Evolutionary conservation across 2,113 vertebrate genomes (phyloP).

Genomic region (Danionella cerebrum): DNA sequence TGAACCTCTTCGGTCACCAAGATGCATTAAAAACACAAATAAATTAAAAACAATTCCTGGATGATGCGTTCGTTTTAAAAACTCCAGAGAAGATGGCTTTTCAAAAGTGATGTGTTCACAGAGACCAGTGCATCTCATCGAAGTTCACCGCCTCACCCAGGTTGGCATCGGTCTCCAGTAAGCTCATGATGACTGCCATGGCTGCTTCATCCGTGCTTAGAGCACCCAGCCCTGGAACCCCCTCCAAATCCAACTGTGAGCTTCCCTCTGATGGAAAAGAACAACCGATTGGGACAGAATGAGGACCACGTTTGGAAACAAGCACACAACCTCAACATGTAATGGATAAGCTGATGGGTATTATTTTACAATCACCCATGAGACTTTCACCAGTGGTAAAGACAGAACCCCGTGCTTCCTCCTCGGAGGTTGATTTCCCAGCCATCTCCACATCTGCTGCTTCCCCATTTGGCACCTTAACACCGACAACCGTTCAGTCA

Average conservation of each 20-base stretch:
- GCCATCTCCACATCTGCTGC: conserved; percentile 60
- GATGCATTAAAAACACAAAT: conserved; percentile 1
- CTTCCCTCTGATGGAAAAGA: conserved; percentile 59
- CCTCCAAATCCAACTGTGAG: conserved; percentile 79
- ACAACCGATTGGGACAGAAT: not conserved
- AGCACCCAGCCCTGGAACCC: conserved; percentile 62
- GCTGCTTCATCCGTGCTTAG: conserved; percentile 75
- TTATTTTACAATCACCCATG: conserved; percentile 59
- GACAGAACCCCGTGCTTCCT: conserved; percentile 54
- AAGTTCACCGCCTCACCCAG: conserved; percentile 76
- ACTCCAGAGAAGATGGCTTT: not conserved
- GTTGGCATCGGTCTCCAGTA: conserved; percentile 82
- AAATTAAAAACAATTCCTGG: conserved; percentile 11
- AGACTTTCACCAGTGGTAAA: conserved; percentile 64
- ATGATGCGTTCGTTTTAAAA: conserved; percentile 13
- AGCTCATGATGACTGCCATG: conserved; percentile 87
- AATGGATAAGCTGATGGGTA: no score
- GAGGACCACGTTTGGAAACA: not conserved
- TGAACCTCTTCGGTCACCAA: not conserved
- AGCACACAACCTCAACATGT: no score
- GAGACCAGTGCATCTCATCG: conserved; percentile 80
- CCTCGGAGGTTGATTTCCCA: conserved; percentile 63
- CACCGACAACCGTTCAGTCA: not conserved
- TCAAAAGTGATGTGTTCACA: conserved; percentile 55
- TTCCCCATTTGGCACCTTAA: conserved; percentile 75